A percentile compares a stretch with the other conserved stretches of the same genome.
Conservation (phyloP, 2,888 invertebrate species). For the Lasius fuliginosus region DNA sequence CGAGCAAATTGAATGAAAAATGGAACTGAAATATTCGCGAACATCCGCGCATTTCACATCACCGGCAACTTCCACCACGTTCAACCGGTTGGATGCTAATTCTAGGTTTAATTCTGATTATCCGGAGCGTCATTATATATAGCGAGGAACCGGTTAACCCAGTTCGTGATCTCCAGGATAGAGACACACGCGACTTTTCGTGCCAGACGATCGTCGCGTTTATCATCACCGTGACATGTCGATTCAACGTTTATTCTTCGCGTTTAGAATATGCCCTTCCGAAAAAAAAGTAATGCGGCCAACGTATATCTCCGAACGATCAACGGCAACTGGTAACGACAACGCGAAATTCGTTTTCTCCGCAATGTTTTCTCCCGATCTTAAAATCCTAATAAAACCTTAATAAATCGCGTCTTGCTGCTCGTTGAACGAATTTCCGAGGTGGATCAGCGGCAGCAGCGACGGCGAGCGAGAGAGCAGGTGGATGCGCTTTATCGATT, state of each 20-base stretch:
- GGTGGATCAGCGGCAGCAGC: slow-evolving; percentile 44
- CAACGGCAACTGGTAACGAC: not conserved
- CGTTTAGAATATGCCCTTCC: slow-evolving; percentile 18
- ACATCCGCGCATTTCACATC: slow-evolving; percentile 14
- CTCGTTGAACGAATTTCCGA: slow-evolving; percentile 66
- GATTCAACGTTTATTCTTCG: slow-evolving; percentile 29
- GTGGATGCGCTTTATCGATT: slow-evolving; percentile 78
- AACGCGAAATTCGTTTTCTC: slow-evolving; percentile 4
- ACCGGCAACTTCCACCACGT: not conserved
- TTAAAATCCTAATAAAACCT: slow-evolving; percentile 55
- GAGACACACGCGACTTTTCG: slow-evolving; percentile 82
- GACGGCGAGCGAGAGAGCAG: slow-evolving; percentile 60
- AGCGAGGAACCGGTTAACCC: slow-evolving; percentile 70
- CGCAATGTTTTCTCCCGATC: not conserved
- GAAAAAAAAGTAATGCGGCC: slow-evolving; percentile 9
- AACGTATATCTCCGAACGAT: not conserved
- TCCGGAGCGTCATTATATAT: slow-evolving; percentile 61
- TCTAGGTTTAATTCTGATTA: slow-evolving; percentile 66
- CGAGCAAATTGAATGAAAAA: slow-evolving; percentile 25
- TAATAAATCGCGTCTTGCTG: slow-evolving; percentile 57
- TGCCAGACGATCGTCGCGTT: slow-evolving; percentile 76
- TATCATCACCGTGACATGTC: slow-evolving; percentile 50
- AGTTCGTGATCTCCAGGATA: slow-evolving; percentile 67
- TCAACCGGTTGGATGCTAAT: slow-evolving; percentile 33
- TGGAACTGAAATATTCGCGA: slow-evolving; percentile 18